Evolutionary conservation across 2,797 vertebrate genomes (phyloP).

Genomic region (Nasua narica): DNA sequence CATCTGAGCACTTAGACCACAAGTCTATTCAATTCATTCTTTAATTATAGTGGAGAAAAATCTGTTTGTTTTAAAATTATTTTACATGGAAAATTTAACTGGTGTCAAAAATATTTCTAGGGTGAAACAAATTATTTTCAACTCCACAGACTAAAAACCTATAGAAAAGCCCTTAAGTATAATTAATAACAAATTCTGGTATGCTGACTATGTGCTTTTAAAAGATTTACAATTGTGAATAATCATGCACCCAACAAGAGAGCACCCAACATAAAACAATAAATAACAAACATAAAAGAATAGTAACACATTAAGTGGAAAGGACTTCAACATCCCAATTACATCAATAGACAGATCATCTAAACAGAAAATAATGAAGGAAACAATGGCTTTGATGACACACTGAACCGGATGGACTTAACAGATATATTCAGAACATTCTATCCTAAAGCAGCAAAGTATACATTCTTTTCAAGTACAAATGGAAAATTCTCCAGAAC

Average conservation of each 20-base stretch:
- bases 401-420: neutral
- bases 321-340: neutral
- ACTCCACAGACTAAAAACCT: neutral
- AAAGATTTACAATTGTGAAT: neutral
- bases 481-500: neutral
- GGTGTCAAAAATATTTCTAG: constrained; percentile 27
- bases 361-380: neutral
- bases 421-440: neutral
- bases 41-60: constrained; percentile 17
- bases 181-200: neutral
- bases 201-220: neutral
- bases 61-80: constrained; percentile 21
- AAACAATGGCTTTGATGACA: neutral
- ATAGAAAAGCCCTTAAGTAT: constrained; percentile 11
- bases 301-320: neutral
- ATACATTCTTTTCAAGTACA: neutral
- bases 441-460: neutral
- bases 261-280: neutral
- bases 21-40: neutral
- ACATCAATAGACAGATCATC: neutral
- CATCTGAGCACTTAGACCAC: neutral
- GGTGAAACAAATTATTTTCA: neutral
- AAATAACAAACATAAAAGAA: neutral
- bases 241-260: neutral
- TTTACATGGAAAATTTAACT: neutral